Conservation (phyloP, 37 sponge, comb jelly and placozoan species). For the Haliclona indistincta region DNA sequence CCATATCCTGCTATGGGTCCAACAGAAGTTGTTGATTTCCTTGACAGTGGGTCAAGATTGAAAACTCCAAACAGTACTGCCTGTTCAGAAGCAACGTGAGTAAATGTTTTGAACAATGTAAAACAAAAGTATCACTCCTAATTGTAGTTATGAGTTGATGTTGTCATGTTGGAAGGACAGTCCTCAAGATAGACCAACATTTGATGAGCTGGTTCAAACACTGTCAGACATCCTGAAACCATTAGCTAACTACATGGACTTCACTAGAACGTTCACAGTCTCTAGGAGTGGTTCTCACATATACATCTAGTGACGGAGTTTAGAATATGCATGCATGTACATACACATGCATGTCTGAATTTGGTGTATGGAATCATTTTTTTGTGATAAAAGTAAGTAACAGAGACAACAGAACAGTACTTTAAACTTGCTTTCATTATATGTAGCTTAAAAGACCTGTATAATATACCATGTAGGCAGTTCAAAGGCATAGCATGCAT, state of each 20-base stretch:
- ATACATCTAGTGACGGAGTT: too few species aligned
- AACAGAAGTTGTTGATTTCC: background rate
- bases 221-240: background rate
- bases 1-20: constrained; percentile 43
- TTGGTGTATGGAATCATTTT: too few species aligned
- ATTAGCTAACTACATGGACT: constrained; percentile 14
- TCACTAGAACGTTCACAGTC: too few species aligned
- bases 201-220: background rate
- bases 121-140: background rate
- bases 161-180: background rate
- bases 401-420: too few species aligned
- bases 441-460: too few species aligned
- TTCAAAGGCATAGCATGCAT: too few species aligned
- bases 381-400: too few species aligned
- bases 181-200: background rate
- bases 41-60: constrained; percentile 14
- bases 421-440: too few species aligned
- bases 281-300: too few species aligned
- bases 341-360: too few species aligned
- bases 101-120: background rate
- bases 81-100: constrained; percentile 20
- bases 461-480: too few species aligned
- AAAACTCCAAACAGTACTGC: constrained; percentile 32
- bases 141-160: background rate
- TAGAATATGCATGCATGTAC: too few species aligned